phyloP scores from a whole-genome alignment of 2,888 invertebrate species.

The Parnassius smintheus region DNA sequence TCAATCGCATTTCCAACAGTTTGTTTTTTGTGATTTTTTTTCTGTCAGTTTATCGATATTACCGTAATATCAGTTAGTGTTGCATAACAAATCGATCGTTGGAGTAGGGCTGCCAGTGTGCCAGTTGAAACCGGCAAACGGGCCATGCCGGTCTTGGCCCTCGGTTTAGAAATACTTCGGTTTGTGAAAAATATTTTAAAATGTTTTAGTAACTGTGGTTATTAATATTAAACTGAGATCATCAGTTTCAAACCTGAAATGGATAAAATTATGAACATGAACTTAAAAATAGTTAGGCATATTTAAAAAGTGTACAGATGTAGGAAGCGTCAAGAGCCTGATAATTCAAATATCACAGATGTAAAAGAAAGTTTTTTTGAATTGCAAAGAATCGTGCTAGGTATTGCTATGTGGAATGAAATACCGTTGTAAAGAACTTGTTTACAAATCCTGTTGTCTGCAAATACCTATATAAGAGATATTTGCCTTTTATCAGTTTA shows the following conservation, averaged over 20 bases:
- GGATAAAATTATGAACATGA: no score
- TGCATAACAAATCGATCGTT: slow-evolving; percentile 60
- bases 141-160: slow-evolving; percentile 50
- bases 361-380: slow-evolving; percentile 49
- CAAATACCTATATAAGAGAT: not conserved
- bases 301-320: slow-evolving; percentile 13
- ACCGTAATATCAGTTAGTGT: slow-evolving; percentile 55
- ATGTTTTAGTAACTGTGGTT: no score
- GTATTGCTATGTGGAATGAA: slow-evolving; percentile 37
- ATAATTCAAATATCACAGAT: slow-evolving; percentile 27
- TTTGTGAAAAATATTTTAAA: no score
- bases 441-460: slow-evolving; percentile 8
- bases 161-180: slow-evolving; percentile 10
- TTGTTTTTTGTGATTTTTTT: slow-evolving; percentile 36
- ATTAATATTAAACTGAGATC: no score
- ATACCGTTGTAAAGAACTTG: slow-evolving; percentile 26
- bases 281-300: not conserved
- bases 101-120: slow-evolving; percentile 49
- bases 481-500: not conserved
- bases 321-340: not conserved
- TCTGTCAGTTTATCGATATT: slow-evolving; percentile 53
- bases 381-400: slow-evolving; percentile 36
- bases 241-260: no score
- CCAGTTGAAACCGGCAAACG: slow-evolving; percentile 51
- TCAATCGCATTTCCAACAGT: slow-evolving; percentile 14